A percentile compares a stretch with the other conserved stretches of the same genome.
phyloP scores from a whole-genome alignment of 2,888 invertebrate species.

The Hypena proboscidalis region DNA sequence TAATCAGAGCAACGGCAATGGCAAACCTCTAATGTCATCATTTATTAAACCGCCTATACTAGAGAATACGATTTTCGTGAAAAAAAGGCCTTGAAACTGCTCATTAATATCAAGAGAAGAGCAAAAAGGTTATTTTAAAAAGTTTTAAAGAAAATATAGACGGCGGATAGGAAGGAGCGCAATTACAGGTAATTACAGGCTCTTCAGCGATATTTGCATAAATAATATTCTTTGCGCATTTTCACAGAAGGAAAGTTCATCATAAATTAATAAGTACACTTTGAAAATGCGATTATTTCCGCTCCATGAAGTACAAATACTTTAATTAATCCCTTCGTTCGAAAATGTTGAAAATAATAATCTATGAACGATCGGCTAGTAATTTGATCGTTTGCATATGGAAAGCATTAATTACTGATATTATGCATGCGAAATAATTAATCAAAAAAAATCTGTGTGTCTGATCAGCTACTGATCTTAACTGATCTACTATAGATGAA shows the following conservation, averaged over 20 bases:
- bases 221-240: conserved; percentile 14
- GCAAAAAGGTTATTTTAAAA: too few relatives aligned
- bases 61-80: too few relatives aligned
- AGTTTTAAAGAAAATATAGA: conserved; percentile 2
- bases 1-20: too few relatives aligned
- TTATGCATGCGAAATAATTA: too few relatives aligned
- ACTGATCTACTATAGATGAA: too few relatives aligned
- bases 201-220: conserved; percentile 13
- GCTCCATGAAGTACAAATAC: conserved; percentile 45
- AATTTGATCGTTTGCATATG: conserved; percentile 6
- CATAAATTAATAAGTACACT: conserved; percentile 42
- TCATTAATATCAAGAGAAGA: too few relatives aligned
- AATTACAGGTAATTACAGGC: conserved; percentile 8
- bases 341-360: conserved; percentile 27
- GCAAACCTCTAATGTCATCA: too few relatives aligned
- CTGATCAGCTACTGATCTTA: too few relatives aligned
- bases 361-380: conserved; percentile 6
- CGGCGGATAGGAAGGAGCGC: not conserved
- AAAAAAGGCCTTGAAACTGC: too few relatives aligned
- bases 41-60: too few relatives aligned
- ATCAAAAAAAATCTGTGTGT: too few relatives aligned
- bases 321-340: conserved; percentile 51
- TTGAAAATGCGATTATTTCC: conserved; percentile 47
- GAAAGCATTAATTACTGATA: too few relatives aligned
- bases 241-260: conserved; percentile 30